Evolutionary conservation across 2,888 invertebrate species (phyloP).

Genomic region (Homarus gammarus): DNA sequence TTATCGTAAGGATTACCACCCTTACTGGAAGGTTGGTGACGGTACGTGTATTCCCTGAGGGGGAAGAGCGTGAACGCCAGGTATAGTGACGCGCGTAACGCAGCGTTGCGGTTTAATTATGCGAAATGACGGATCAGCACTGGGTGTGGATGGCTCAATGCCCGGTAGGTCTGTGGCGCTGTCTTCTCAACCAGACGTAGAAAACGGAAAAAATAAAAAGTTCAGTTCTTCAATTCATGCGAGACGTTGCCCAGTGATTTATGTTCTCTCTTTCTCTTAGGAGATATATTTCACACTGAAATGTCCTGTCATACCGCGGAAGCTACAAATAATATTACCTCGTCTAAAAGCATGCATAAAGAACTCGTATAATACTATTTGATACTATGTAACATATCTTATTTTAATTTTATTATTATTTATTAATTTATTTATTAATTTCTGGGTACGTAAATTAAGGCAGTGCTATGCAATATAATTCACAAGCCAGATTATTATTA

Average conservation of each 20-base stretch:
- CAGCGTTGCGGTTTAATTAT: not conserved
- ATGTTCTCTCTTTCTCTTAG: too few relatives aligned
- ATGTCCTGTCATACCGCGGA: too few relatives aligned
- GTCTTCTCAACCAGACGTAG: not conserved
- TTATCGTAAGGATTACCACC: not conserved
- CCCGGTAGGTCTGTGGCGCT: not conserved
- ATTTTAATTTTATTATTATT: too few relatives aligned
- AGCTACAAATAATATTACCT: too few relatives aligned
- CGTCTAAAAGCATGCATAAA: too few relatives aligned
- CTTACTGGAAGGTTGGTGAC: not conserved
- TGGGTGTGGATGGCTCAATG: not conserved
- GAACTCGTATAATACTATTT: too few relatives aligned
- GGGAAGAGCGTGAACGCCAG: not conserved
- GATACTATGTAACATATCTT: too few relatives aligned
- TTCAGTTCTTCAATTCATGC: not conserved
- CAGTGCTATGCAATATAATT: too few relatives aligned
- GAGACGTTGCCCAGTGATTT: not conserved
- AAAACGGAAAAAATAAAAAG: not conserved
- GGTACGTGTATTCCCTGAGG: not conserved
- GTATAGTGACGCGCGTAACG: not conserved
- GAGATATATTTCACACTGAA: too few relatives aligned
- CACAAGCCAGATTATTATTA: too few relatives aligned
- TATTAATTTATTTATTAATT: too few relatives aligned
- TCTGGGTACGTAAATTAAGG: too few relatives aligned
- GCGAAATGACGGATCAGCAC: not conserved